These are phyloP conservation scores for Ditula angustiorana DNA, from an alignment of 2,888 invertebrate species.

Conservation along the genomic window DNA sequence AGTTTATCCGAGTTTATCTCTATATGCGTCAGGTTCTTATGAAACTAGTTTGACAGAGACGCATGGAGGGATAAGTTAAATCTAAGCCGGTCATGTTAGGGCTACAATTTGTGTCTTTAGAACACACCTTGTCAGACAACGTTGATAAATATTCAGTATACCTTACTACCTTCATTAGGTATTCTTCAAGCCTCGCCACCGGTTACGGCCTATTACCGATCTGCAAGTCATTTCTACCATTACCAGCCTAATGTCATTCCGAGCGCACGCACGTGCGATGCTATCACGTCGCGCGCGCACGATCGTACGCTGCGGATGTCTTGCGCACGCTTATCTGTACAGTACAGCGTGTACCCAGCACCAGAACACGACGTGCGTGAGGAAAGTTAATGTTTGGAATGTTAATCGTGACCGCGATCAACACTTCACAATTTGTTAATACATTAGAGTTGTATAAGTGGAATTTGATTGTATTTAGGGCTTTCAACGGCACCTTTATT, in stretches of 20 bases:
- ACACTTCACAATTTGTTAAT: neutral
- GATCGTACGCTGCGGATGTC: neutral
- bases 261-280: neutral
- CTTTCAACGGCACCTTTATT: too few species aligned
- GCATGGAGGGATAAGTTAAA: too few species aligned
- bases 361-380: neutral
- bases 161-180: neutral
- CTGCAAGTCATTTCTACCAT: neutral
- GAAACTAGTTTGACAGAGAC: too few species aligned
- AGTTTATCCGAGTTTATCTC: too few species aligned
- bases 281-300: neutral
- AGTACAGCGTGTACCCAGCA: neutral
- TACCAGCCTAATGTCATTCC: neutral
- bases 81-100: too few species aligned
- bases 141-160: too few species aligned
- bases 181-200: neutral
- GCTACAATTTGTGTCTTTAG: too few species aligned
- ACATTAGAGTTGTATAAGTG: neutral
- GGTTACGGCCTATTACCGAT: conserved; percentile 1
- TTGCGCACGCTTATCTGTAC: neutral
- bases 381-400: neutral
- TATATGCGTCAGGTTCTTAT: too few species aligned
- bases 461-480: too few species aligned
- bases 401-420: neutral
- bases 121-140: too few species aligned